Evolutionary conservation across 1,140 invertebrate genomes (phyloP).

Genomic region (Neuroterus valhalla): DNA sequence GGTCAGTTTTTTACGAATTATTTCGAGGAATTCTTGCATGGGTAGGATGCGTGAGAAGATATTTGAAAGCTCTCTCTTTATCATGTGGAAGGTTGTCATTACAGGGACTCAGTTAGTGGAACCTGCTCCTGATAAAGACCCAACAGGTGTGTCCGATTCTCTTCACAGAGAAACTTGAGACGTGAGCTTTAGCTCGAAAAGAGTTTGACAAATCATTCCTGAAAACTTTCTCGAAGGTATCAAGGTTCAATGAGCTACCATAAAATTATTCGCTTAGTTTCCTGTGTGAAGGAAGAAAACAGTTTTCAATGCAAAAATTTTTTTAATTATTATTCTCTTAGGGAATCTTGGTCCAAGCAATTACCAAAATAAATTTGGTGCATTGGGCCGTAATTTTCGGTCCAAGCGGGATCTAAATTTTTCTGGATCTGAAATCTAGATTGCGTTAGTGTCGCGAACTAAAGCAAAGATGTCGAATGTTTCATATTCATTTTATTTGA

Average conservation of each 20-base stretch:
- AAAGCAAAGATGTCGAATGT: too few relatives aligned
- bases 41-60: constrained; percentile 43
- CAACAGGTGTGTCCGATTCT: constrained; percentile 49
- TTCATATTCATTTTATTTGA: too few relatives aligned
- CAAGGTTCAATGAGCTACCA: neutral
- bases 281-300: too few relatives aligned
- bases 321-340: too few relatives aligned
- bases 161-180: constrained; percentile 31
- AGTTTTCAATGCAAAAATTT: too few relatives aligned
- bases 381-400: too few relatives aligned
- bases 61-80: constrained; percentile 37
- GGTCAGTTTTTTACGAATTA: neutral
- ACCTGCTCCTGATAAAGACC: constrained; percentile 48
- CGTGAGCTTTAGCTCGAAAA: neutral
- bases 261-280: neutral
- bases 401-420: too few relatives aligned
- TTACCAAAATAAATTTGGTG: too few relatives aligned
- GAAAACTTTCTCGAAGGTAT: neutral
- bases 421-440: too few relatives aligned
- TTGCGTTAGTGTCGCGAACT: too few relatives aligned
- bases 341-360: too few relatives aligned
- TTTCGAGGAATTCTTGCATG: neutral
- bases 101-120: constrained; percentile 50
- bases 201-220: constrained; percentile 17
- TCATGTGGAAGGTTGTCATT: constrained; percentile 42